Base-by-base conservation (phyloP, 2,888 invertebrate species). In the Eristalis tenax region DNA sequence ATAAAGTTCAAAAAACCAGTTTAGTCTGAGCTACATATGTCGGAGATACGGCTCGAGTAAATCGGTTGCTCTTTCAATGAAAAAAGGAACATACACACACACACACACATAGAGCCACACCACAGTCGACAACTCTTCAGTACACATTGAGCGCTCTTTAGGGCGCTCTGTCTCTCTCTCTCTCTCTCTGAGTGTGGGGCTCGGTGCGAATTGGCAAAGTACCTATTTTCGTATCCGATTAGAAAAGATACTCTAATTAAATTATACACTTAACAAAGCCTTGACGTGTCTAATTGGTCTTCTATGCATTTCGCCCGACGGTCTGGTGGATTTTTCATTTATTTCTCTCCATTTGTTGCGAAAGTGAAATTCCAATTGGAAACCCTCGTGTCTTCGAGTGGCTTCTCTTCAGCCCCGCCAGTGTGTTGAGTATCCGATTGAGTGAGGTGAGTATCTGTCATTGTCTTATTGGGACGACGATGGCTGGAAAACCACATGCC, bases 1-100 rank as follows among this genome's bases (percentile, higher is more conserved):
- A 73, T 35, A 73, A 78, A 78, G 78, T 71, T 78, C 56, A 22
- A 40, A 71, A 71, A 79, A 73, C 79, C 71, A 59, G 79, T 79
- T 79, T 79, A 11, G n/a, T 22, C 26, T 5, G 50, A 50, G 50
- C 8, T 50, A 50, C 50, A 18, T 8, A 50, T 2, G 6, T 26
- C 43, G 4, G 43, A 40, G 59, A 38, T 38, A 13, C 43, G n/a
- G n/a, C n/a, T n/a, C 32, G 32, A 26, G 26, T 26, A 26, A 26
- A 8, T 66, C 26, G 59, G 4, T 57, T 50, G 50, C 50, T 57
- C 50, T 43, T 23, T 18, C 43, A 38, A 65, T 65, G 50, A 8
- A 50, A 50, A 50, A n/a, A n/a, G n/a, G n/a, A n/a, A n/a, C n/a
- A 6, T 4, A n/a, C 18, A 18, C 5, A 18, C 18, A 50, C 15